These are phyloP conservation scores for Tamandua tetradactyla DNA, from an alignment of 2,797 vertebrate species.

Conservation along the genomic window DNA sequence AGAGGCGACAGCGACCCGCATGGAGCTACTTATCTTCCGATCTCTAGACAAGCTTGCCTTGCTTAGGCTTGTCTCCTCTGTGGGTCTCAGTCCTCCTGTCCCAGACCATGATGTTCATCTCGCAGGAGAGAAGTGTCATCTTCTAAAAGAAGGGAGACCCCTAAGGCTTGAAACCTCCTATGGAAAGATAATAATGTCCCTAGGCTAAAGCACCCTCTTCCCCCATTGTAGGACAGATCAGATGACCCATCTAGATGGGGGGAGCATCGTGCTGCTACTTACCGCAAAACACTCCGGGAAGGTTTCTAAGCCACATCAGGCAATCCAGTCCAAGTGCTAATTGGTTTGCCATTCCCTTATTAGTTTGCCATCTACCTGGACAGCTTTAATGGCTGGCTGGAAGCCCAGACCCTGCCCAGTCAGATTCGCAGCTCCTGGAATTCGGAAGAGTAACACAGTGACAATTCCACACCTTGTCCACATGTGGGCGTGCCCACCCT, in stretches of 20 bases:
- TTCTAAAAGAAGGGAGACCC: background rate
- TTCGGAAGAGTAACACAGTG: slow-evolving; percentile 70
- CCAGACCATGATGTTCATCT: background rate
- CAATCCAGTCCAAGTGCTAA: slow-evolving; percentile 68
- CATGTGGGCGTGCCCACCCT: slow-evolving; percentile 50
- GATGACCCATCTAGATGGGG: too few relatives aligned
- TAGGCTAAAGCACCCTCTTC: background rate
- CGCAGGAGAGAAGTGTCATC: background rate
- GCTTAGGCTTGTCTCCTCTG: background rate
- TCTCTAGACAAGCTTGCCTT: background rate
- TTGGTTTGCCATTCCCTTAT: slow-evolving; percentile 77
- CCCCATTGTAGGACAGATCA: background rate
- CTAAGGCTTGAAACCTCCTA: background rate
- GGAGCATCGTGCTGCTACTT: background rate
- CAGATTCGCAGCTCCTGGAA: slow-evolving; percentile 82
- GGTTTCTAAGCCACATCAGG: slow-evolving; percentile 44
- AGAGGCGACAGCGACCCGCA: background rate
- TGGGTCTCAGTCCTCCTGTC: background rate
- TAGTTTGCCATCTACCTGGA: slow-evolving; percentile 73
- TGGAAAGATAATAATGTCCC: background rate
- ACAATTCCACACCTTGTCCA: slow-evolving; percentile 74
- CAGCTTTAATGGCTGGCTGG: slow-evolving; percentile 77
- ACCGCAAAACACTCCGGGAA: slow-evolving; percentile 7
- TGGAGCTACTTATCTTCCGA: background rate
- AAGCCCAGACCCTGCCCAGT: slow-evolving; percentile 72